These are phyloP conservation scores for Dicrurus megarhynchus DNA, from an alignment of 2,113 vertebrate genomes.

Conservation along the genomic window DNA sequence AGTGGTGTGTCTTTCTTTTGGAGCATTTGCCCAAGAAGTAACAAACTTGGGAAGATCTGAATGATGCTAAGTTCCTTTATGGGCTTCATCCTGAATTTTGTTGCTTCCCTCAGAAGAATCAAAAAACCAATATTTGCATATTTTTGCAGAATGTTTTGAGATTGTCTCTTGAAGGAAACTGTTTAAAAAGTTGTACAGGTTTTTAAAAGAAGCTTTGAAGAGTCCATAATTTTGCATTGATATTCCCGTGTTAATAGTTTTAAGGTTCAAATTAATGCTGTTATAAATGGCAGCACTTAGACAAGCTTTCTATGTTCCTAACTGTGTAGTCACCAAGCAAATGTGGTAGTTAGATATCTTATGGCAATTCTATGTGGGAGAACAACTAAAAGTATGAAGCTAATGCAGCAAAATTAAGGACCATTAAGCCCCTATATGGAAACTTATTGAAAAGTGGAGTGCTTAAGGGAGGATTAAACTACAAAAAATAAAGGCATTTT, in stretches of 20 bases:
- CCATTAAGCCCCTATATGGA: slow-evolving; percentile 10
- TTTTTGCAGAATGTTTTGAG: neutral
- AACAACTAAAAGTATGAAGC: slow-evolving; percentile 7
- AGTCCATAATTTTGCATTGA: neutral
- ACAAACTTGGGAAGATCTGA: neutral
- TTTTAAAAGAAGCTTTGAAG: neutral
- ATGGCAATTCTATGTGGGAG: neutral
- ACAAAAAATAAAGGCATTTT: slow-evolving; percentile 18
- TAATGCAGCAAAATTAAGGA: slow-evolving; percentile 51
- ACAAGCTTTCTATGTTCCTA: neutral
- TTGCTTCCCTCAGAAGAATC: neutral
- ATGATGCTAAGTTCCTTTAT: neutral
- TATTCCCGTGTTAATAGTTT: neutral
- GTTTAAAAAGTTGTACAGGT: neutral
- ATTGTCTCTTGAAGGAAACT: neutral
- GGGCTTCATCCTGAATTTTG: neutral
- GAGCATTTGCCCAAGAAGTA: neutral
- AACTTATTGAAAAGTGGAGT: slow-evolving; percentile 10
- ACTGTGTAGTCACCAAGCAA: slow-evolving; percentile 3
- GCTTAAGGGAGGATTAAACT: neutral
- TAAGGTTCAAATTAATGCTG: slow-evolving; percentile 11
- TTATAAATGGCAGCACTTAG: slow-evolving; percentile 40
- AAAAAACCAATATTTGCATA: neutral
- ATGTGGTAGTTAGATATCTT: neutral
- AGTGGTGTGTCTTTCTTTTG: neutral